These are phyloP conservation scores for Noctua janthina DNA, from an alignment of 2,888 invertebrate species.

Conservation along the genomic window DNA sequence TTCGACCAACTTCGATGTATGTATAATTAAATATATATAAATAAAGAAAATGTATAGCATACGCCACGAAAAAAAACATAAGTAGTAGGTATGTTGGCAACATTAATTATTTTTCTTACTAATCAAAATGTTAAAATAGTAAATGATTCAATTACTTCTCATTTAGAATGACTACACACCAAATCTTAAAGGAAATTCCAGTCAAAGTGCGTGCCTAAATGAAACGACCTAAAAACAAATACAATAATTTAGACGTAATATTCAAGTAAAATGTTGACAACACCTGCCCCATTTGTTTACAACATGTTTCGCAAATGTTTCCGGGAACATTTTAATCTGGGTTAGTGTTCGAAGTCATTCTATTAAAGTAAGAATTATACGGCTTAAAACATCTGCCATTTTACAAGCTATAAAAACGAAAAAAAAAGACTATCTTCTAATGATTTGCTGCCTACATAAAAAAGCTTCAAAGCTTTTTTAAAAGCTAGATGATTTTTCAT, in stretches of 20 bases:
- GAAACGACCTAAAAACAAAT: conserved; percentile 12
- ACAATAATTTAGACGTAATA: conserved; percentile 31
- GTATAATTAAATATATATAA: neutral
- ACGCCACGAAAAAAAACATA: neutral
- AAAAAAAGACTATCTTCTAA: neutral
- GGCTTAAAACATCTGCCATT: conserved; percentile 46
- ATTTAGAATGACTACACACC: neutral
- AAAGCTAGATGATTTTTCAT: conserved; percentile 38
- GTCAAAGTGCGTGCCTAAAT: neutral
- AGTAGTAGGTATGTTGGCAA: too few relatives aligned
- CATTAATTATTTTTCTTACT: neutral
- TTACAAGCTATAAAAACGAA: conserved; percentile 39
- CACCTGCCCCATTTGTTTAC: conserved; percentile 39
- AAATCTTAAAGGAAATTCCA: conserved; percentile 2
- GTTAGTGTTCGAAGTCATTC: conserved; percentile 25
- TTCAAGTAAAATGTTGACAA: conserved; percentile 51
- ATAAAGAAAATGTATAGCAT: neutral
- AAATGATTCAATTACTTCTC: neutral
- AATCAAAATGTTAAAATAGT: neutral
- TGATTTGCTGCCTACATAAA: conserved; percentile 9
- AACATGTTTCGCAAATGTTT: conserved; percentile 36
- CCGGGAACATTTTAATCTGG: conserved; percentile 36
- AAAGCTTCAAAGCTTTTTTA: conserved; percentile 29
- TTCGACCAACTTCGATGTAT: neutral
- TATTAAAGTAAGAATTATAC: conserved; percentile 34